phyloP scores from a whole-genome alignment of 2,113 vertebrate genomes.

The Rhinopomastus cyanomelas region DNA sequence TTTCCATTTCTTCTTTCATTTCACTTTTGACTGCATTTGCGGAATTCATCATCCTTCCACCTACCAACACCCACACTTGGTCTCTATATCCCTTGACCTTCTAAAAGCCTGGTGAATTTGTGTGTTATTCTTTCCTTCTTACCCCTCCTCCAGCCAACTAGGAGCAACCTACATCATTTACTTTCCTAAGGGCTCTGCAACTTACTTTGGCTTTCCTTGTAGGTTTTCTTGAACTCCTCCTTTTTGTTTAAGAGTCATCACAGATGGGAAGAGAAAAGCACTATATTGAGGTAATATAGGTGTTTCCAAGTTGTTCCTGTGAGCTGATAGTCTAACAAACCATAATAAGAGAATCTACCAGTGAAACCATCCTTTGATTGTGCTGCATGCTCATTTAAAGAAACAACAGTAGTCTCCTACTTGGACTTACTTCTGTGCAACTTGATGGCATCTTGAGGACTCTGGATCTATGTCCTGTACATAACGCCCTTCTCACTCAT shows the following conservation, averaged over 20 bases:
- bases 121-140: background rate
- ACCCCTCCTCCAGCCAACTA: background rate
- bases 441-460: background rate
- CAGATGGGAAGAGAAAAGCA: background rate
- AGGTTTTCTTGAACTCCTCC: background rate
- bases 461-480: background rate
- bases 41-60: background rate
- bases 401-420: background rate
- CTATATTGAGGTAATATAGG: fast-evolving
- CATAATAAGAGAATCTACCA: background rate
- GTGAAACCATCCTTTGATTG: background rate
- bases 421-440: background rate
- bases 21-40: background rate
- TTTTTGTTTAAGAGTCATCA: background rate
- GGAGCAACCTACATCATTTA: background rate
- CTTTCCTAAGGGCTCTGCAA: background rate
- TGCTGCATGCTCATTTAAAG: background rate
- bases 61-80: background rate
- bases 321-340: background rate
- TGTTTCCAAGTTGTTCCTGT: background rate
- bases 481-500: background rate
- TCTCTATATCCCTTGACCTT: background rate
- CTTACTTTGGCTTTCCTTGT: background rate
- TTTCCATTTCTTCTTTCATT: conserved; percentile 39
- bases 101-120: background rate